Percentiles rank a stretch among this genome's conserved stretches.
phyloP scores from a whole-genome alignment of 2,113 vertebrate genomes.

The Calonectris borealis region DNA sequence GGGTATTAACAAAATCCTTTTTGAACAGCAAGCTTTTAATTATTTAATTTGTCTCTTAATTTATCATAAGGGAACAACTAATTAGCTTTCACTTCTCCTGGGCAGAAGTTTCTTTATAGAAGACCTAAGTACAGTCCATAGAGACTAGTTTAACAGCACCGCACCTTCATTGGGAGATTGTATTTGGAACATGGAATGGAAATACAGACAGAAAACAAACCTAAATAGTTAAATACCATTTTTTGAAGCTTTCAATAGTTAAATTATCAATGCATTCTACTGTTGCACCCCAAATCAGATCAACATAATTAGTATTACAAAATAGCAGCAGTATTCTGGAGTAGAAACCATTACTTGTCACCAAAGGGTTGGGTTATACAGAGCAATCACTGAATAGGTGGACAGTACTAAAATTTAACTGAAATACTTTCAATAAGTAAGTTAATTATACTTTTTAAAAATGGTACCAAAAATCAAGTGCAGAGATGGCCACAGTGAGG shows the following conservation, averaged over 20 bases:
- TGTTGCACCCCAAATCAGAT: neutral
- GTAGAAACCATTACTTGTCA: neutral
- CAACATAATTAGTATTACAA: neutral
- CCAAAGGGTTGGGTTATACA: neutral
- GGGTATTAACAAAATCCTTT: constrained; percentile 17
- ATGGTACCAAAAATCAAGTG: neutral
- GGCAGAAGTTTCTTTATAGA: neutral
- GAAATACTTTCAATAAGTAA: neutral
- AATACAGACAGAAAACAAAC: neutral
- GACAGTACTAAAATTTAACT: neutral
- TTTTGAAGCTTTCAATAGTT: neutral
- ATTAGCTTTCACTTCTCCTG: neutral
- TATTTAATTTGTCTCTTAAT: constrained; percentile 21
- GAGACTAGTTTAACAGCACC: neutral
- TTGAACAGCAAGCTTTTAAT: constrained; percentile 19
- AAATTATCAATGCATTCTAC: neutral
- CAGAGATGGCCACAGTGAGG: neutral
- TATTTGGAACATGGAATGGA: neutral
- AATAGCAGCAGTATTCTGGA: neutral
- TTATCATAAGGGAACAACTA: constrained; percentile 17
- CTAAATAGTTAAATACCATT: neutral
- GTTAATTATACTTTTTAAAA: neutral
- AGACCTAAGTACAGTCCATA: neutral
- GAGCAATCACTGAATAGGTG: neutral
- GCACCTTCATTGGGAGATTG: neutral